Conservation (phyloP, 2,888 invertebrate species). For the Ethmia dodecea region DNA sequence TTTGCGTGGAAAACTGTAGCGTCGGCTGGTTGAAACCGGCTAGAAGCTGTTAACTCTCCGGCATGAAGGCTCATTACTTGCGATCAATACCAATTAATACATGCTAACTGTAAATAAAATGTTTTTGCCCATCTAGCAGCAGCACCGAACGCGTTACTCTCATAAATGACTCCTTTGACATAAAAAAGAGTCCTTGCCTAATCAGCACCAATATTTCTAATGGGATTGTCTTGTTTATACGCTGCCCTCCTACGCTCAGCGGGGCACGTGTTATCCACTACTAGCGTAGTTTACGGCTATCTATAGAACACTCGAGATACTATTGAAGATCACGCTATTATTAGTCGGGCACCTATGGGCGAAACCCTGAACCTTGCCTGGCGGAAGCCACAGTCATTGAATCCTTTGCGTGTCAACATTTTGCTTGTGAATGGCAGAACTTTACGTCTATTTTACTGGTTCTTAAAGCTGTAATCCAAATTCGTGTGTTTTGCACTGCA, state of each 20-base stretch:
- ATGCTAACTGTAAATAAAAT: too few relatives aligned
- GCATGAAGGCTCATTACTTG: too few relatives aligned
- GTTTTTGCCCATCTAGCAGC: too few relatives aligned
- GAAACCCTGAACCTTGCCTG: slow-evolving; percentile 18
- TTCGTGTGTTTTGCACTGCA: too few relatives aligned
- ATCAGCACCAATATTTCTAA: slow-evolving; percentile 30
- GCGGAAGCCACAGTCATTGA: slow-evolving; percentile 25
- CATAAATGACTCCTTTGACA: too few relatives aligned
- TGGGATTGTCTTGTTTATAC: slow-evolving; percentile 24
- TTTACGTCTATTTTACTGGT: too few relatives aligned
- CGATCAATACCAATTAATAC: too few relatives aligned
- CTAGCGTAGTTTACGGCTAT: slow-evolving; percentile 23
- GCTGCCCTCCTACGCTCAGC: slow-evolving; percentile 6
- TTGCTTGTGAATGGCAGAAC: too few relatives aligned
- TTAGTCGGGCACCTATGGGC: slow-evolving; percentile 22
- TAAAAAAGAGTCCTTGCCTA: too few relatives aligned
- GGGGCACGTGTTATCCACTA: slow-evolving; percentile 40
- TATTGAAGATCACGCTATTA: slow-evolving; percentile 28
- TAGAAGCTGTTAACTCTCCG: neutral
- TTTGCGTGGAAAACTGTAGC: neutral
- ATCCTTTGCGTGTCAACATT: too few relatives aligned
- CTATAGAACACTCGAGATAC: slow-evolving; percentile 17
- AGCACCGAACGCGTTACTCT: too few relatives aligned
- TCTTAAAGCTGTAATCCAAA: too few relatives aligned
- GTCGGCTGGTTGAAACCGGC: neutral